phyloP scores from a whole-genome alignment of 2,888 invertebrate genomes.

The Furcula furcula region DNA sequence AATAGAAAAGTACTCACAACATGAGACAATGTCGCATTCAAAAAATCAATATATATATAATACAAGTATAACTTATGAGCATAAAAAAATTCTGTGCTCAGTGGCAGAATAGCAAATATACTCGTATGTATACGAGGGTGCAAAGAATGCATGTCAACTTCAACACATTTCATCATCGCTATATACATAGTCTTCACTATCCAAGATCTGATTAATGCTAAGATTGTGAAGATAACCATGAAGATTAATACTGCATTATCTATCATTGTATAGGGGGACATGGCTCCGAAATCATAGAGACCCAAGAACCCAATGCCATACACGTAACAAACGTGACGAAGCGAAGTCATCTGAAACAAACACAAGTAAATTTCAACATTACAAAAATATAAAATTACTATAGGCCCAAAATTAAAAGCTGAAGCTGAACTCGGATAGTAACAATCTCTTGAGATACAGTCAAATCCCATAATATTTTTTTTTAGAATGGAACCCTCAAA shows the following conservation, averaged over 20 bases:
- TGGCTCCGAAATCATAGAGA: conserved; percentile 51
- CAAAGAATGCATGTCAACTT: conserved; percentile 30
- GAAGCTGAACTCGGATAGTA: too few relatives aligned
- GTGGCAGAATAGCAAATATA: conserved; percentile 51
- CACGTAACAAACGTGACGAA: conserved; percentile 38
- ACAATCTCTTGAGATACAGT: too few relatives aligned
- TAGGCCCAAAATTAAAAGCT: too few relatives aligned
- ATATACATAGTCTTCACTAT: conserved; percentile 45
- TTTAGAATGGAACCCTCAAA: too few relatives aligned
- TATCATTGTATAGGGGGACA: conserved; percentile 55
- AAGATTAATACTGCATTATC: conserved; percentile 60
- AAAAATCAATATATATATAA: conserved; percentile 50
- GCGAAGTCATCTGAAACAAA: conserved; percentile 46
- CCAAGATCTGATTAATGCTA: conserved; percentile 49
- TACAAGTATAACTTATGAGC: conserved; percentile 48
- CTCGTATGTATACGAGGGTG: too few relatives aligned
- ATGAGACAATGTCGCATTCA: conserved; percentile 35
- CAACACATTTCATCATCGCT: conserved; percentile 40
- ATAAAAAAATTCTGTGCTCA: conserved; percentile 51
- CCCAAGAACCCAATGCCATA: conserved; percentile 60
- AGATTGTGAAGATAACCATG: conserved; percentile 39
- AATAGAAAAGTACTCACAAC: conserved; percentile 43
- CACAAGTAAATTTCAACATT: too few relatives aligned
- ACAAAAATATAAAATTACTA: too few relatives aligned
- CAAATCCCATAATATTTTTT: too few relatives aligned